phyloP scores from a whole-genome alignment of 2,113 vertebrate genomes.

The Mola mola region DNA sequence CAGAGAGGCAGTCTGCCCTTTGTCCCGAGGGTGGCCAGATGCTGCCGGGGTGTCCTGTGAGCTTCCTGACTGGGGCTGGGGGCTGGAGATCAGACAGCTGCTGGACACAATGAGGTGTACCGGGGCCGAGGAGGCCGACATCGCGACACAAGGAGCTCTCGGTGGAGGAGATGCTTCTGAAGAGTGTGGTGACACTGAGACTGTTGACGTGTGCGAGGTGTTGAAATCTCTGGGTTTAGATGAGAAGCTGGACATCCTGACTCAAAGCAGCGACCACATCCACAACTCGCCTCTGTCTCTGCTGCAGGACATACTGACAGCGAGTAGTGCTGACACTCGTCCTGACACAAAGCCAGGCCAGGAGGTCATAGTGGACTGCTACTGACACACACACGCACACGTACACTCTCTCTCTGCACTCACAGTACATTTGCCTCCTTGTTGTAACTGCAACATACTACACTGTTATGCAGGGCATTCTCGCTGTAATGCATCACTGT shows the following conservation, averaged over 20 bases:
- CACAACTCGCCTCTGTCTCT: constrained; percentile 89
- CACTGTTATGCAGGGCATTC: too few relatives aligned
- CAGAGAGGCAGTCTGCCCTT: constrained; percentile 48
- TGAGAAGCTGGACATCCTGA: constrained; percentile 77
- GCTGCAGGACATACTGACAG: constrained; percentile 89
- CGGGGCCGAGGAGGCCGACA: not conserved
- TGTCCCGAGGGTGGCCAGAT: not conserved
- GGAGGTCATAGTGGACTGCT: constrained; percentile 75
- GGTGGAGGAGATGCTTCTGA: not conserved
- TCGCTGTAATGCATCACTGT: too few relatives aligned
- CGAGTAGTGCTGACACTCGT: constrained; percentile 22
- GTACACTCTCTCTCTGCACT: too few relatives aligned
- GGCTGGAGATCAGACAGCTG: constrained; percentile 60
- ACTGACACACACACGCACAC: constrained; percentile 47
- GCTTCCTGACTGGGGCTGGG: constrained; percentile 68
- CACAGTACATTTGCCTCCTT: too few relatives aligned
- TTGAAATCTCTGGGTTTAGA: constrained; percentile 81
- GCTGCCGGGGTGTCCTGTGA: constrained; percentile 55
- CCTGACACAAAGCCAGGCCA: constrained; percentile 12
- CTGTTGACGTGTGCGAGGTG: constrained; percentile 56
- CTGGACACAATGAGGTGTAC: constrained; percentile 8
- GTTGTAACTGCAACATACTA: too few relatives aligned
- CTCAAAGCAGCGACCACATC: constrained; percentile 87
- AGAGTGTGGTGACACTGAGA: constrained; percentile 12
- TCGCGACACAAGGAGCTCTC: too few relatives aligned